Conservation (phyloP, 2,113 vertebrate genomes). For the Rhabdornis inornatus region DNA sequence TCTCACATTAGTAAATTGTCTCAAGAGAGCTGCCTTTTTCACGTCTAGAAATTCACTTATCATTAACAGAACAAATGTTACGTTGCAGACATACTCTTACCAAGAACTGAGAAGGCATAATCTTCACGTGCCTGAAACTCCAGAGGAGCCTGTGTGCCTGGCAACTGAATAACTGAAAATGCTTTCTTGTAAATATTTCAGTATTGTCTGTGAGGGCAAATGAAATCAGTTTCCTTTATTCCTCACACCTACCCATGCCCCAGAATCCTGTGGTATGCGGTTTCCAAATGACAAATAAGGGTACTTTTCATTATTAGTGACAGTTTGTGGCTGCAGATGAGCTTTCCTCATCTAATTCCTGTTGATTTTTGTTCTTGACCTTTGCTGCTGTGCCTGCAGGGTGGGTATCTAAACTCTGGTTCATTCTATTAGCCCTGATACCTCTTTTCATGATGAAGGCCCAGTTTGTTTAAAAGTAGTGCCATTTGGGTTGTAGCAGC, state of each 20-base stretch:
- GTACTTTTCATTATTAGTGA: background rate
- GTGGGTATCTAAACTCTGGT: background rate
- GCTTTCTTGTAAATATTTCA: background rate
- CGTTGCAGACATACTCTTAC: background rate
- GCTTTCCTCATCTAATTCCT: background rate
- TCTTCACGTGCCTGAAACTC: background rate
- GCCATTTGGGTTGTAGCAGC: background rate
- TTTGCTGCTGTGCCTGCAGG: background rate
- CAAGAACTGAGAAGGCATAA: background rate
- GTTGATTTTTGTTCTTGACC: background rate
- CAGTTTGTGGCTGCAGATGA: background rate
- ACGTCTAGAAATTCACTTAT: background rate
- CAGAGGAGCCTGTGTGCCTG: background rate
- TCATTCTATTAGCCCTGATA: background rate
- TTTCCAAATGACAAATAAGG: background rate
- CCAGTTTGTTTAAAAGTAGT: background rate
- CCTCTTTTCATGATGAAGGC: background rate
- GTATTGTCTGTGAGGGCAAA: background rate
- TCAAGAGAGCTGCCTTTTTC: background rate
- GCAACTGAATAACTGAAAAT: background rate
- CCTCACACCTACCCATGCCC: rapidly evolving
- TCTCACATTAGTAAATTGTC: background rate
- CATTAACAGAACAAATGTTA: background rate
- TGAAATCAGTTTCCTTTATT: background rate
- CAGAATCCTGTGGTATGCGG: background rate